Conservation (phyloP, 1,140 invertebrate genomes). For the Conopomorpha cramerella region DNA sequence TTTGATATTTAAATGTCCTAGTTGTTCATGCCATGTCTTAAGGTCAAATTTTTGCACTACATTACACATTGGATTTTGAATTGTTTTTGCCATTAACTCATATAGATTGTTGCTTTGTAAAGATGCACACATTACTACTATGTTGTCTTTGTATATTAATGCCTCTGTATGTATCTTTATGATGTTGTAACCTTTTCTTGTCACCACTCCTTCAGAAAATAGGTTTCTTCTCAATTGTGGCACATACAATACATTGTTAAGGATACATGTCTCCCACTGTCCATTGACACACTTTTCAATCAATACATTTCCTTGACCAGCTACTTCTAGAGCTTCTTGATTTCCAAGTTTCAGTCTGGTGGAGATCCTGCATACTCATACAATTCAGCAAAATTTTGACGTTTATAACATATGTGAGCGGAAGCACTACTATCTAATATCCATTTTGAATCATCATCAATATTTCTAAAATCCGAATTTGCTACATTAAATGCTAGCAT, state of each 20-base stretch:
- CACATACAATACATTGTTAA: constrained; percentile 20
- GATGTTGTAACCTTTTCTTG: constrained; percentile 9
- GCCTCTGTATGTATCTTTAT: constrained; percentile 9
- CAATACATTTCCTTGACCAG: constrained; percentile 8
- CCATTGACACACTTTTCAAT: constrained; percentile 17
- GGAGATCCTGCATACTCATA: constrained; percentile 9
- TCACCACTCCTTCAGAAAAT: constrained; percentile 22
- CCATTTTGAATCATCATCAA: constrained; percentile 13
- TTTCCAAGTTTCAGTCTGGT: constrained; percentile 16
- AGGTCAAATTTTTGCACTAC: constrained; percentile 11
- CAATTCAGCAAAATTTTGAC: constrained; percentile 12
- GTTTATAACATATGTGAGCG: constrained; percentile 20
- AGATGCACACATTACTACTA: constrained; percentile 10
- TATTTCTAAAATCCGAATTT: constrained; percentile 7
- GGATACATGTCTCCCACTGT: constrained; percentile 13
- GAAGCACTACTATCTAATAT: constrained; percentile 29
- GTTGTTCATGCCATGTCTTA: constrained; percentile 16
- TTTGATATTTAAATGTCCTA: constrained; percentile 17
- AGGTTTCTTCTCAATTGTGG: constrained; percentile 17
- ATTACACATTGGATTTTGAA: constrained; percentile 8
- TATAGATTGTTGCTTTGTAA: constrained; percentile 13
- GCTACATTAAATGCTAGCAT: constrained; percentile 13
- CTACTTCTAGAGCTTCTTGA: constrained; percentile 10
- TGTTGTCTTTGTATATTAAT: constrained; percentile 10
- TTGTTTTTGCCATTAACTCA: constrained; percentile 11